Conservation (phyloP, 2,113 vertebrate genomes). For the Lichenostomus cassidix region DNA sequence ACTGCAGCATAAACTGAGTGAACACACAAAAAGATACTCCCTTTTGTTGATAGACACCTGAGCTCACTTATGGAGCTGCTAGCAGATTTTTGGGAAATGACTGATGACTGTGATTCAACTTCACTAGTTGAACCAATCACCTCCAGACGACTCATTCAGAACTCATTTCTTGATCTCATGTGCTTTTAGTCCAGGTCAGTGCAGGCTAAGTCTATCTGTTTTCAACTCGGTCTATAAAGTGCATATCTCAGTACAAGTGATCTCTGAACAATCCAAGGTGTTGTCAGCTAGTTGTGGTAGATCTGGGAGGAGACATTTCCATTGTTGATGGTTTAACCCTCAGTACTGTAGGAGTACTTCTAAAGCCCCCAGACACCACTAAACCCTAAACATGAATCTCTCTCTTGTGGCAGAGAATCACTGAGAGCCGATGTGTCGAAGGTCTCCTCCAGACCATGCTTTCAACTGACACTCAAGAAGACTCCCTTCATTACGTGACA, state of each 20-base stretch:
- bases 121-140: neutral
- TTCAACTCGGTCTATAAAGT: neutral
- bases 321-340: neutral
- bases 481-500: conserved; percentile 56
- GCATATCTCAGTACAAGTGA: neutral
- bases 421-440: conserved; percentile 55
- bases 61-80: neutral
- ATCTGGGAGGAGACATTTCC: neutral
- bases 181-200: neutral
- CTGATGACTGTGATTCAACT: neutral
- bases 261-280: neutral
- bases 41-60: neutral
- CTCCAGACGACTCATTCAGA: neutral
- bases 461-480: neutral
- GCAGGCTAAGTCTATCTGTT: neutral
- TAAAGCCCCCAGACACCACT: neutral
- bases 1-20: neutral
- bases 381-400: neutral
- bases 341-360: neutral
- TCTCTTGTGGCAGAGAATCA: conserved; percentile 44
- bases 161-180: neutral
- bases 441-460: conserved; percentile 58
- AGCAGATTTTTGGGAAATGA: neutral
- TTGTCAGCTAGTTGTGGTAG: neutral
- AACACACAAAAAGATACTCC: neutral